phyloP scores from a whole-genome alignment of 2,797 vertebrate genomes.

The Aplochiton taeniatus region DNA sequence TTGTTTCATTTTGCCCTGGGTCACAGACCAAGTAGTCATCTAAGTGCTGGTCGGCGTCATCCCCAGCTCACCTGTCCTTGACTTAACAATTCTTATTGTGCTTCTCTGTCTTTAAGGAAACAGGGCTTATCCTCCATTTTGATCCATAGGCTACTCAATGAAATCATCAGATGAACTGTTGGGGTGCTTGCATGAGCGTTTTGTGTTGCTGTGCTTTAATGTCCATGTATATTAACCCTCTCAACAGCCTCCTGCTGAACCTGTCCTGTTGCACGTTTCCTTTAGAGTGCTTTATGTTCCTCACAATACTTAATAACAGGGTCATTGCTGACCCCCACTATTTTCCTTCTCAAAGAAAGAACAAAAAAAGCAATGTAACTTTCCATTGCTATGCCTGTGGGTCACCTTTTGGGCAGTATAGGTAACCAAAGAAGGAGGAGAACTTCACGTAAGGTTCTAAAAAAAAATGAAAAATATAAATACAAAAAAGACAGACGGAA shows the following conservation, averaged over 20 bases:
- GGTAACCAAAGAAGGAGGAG: constrained; percentile 79
- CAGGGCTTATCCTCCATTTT: constrained; percentile 41
- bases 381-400: constrained; percentile 69
- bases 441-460: constrained; percentile 64
- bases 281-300: constrained; percentile 64
- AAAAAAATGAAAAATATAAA: constrained; percentile 50
- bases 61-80: too few species aligned
- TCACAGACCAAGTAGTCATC: constrained; percentile 12
- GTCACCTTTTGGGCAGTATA: constrained; percentile 77
- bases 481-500: constrained; percentile 32
- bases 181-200: constrained; percentile 76
- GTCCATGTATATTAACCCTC: constrained; percentile 67
- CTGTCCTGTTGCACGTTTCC: constrained; percentile 68
- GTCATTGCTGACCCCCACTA: constrained; percentile 33
- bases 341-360: constrained; percentile 49
- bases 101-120: constrained; percentile 38
- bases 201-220: constrained; percentile 76
- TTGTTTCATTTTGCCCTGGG: constrained; percentile 41
- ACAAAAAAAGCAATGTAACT: constrained; percentile 30
- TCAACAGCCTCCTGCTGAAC: constrained; percentile 49
- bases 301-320: constrained; percentile 55
- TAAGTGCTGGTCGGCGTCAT: background rate
- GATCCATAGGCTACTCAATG: constrained; percentile 12
- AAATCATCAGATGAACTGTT: constrained; percentile 48
- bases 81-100: constrained; percentile 21